Base-by-base conservation (phyloP, 2,888 invertebrate species). In the Pilophorus perplexus region DNA sequence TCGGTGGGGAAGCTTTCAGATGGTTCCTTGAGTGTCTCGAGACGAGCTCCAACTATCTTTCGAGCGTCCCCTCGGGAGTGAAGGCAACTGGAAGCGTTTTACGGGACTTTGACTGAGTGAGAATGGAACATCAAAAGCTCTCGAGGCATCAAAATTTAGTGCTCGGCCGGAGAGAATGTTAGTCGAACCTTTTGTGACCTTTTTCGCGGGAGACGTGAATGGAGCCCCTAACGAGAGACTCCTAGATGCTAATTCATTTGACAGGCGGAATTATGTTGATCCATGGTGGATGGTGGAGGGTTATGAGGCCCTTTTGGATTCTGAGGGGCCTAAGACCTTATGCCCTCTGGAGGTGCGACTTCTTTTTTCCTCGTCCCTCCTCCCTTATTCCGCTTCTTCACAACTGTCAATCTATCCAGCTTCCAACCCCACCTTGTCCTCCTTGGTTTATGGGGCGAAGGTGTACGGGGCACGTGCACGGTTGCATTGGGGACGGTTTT, bases 231-330 rank as follows among this genome's bases (percentile, higher is more conserved):
- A 52, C 52, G 52, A 52, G 52, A 28, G 52, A 28, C n/a, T 28
- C 23, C 46, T 46, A 46, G 46, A 46, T 46, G 52, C 52, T 28
- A 28, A 14, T 52, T 52, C 52, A 52, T 52, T 28, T 28, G 52
- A 28, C 52, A 52, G 33, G 52, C 28, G 52, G 52, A 52, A 52
- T 52, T 28, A 28, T 52, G 52, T 52, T 52, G 52, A 52, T 52
- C 52, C 28, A 52, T 28, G 28, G 52, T 27, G 52, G 28, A 12
- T n/a, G 28, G 14, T 10, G 28, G 14, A 50, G 28, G 27, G 44
- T 20, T 5, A 12, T 22, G 46, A 14, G 5, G 23, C 2, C 12
- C 20, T 6, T 20, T 2, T 42, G 20, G n/a, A n/a, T n/a, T n/a
- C n/a, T n/a, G n/a, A n/a, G n/a, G n/a, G n/a, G n/a, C n/a, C n/a